A percentile compares a stretch with the other conserved stretches of the same genome.
Conservation (phyloP, 2,113 vertebrate genomes). For the Percina caprodes region DNA sequence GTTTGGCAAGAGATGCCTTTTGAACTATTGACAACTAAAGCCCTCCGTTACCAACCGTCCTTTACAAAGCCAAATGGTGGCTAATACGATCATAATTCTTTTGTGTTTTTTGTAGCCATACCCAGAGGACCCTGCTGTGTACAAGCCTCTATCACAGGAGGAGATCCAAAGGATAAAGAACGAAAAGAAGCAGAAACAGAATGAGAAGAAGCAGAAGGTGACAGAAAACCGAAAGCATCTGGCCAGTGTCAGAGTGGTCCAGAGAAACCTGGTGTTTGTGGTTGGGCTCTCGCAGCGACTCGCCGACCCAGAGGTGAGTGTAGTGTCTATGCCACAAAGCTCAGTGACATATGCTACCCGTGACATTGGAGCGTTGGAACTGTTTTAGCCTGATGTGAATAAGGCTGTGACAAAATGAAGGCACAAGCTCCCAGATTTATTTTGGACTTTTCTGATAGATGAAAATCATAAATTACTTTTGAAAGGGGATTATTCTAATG, state of each 20-base stretch:
- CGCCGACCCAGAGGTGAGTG: slow-evolving; percentile 95
- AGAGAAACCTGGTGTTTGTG: slow-evolving; percentile 98
- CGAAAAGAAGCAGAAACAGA: slow-evolving; percentile 99
- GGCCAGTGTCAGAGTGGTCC: slow-evolving; percentile 98
- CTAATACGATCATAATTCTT: background rate
- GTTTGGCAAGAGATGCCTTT: background rate
- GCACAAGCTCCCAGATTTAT: background rate
- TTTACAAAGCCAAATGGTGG: background rate
- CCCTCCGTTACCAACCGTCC: background rate
- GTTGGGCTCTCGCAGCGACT: slow-evolving; percentile 97
- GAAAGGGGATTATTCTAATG: background rate
- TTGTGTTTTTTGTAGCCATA: slow-evolving; percentile 88
- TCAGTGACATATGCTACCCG: background rate
- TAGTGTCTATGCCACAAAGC: background rate
- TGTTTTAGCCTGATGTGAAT: slow-evolving; percentile 2
- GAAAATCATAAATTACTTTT: background rate
- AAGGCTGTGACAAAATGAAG: background rate
- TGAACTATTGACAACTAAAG: background rate
- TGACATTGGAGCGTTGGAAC: slow-evolving; percentile 11
- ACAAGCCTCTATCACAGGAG: slow-evolving; percentile 99
- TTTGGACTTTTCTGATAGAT: background rate
- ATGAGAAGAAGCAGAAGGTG: slow-evolving; percentile 99
- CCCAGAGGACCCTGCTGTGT: slow-evolving; percentile 98
- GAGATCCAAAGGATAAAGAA: slow-evolving; percentile 99
- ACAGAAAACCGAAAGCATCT: slow-evolving; percentile 99